Conservation (phyloP, 2,797 vertebrate genomes). For the Myiothlypis chrysogaster region DNA sequence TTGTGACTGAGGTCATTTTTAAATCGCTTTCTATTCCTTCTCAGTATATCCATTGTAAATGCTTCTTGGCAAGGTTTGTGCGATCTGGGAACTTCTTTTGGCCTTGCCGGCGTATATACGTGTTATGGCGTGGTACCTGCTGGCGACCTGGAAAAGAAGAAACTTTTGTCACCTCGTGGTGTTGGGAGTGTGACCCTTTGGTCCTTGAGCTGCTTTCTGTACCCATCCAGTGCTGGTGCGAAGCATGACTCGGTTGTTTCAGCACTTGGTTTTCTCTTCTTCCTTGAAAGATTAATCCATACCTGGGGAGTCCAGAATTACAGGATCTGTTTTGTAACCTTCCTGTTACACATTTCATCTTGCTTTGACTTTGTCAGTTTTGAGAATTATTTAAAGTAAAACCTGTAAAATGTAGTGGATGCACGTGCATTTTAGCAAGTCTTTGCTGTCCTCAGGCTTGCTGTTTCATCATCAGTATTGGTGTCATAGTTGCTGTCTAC, state of each 20-base stretch:
- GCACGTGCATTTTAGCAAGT: not conserved
- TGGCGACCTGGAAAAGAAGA: not conserved
- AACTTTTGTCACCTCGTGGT: rapidly evolving
- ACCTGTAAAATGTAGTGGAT: not conserved
- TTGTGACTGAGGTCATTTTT: rapidly evolving
- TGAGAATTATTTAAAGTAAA: not conserved
- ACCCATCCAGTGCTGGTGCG: rapidly evolving
- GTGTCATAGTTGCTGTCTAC: not conserved
- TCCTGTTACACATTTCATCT: not conserved
- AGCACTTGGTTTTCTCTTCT: not conserved
- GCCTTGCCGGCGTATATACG: rapidly evolving
- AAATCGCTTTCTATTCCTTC: rapidly evolving
- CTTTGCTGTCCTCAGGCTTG: not conserved
- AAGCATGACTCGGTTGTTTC: rapidly evolving
- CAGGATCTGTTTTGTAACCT: rapidly evolving
- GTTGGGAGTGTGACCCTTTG: not conserved
- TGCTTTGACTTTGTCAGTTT: not conserved
- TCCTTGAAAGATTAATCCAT: not conserved
- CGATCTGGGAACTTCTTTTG: not conserved
- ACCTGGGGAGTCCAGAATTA: not conserved
- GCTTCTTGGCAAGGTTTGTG: too few relatives aligned
- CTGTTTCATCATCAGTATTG: not conserved
- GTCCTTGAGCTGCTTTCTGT: not conserved
- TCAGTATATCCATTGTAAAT: rapidly evolving
- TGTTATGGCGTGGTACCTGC: rapidly evolving